Evolutionary conservation across 2,888 invertebrate species (phyloP), one percentile per base, ranked within the genome.

Genomic region (Geotrupes spiniger): DNA sequence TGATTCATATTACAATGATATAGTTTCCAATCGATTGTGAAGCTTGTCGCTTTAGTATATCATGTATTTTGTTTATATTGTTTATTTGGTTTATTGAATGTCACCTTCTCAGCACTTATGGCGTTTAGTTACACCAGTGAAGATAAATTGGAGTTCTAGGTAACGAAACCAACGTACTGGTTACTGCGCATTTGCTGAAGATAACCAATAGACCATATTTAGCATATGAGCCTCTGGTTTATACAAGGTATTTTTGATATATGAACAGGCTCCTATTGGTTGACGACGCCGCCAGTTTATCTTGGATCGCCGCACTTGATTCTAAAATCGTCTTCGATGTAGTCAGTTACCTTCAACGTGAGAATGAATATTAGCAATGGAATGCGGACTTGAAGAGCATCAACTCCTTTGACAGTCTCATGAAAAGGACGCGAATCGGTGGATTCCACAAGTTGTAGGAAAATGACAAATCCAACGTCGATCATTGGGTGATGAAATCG

Each of bases 221-320:
- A 36, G 14, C 26, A 29, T 11, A 10, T 11, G 12, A 4, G 14
- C 57, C 60, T 25, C 48, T 80, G 84, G 82, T 0, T 74, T 83
- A 0, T 89, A 85, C 72, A 82, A 86, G 51, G 83, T 90, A 63
- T 10, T 81, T 94, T 36, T 82, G 87, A n/a, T 73, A 78, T 2
- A 74, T 87, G 46, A 92, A 88, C 60, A 75, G 93, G 25, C 92
- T 91, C 0, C 89, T 92, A 64, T 74, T 96, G 10, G 75, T 96
- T 37, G 84, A 89, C 41, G 94, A 96, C 68, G 81, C 85, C 0
- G 78, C 87, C 51, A 85, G 83, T 53, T 73, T 87, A 14, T 86
- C 87, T 14, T 82, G 81, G 57, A 72, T 79, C 12, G 83, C 81
- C 26, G 73, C 82, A 44, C 73, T 87, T 10, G 77, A 82, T 52